Evolutionary conservation across 2,888 invertebrate species (phyloP), one percentile per base, ranked within the genome.

Genomic region (Pasiphila rectangulata): DNA sequence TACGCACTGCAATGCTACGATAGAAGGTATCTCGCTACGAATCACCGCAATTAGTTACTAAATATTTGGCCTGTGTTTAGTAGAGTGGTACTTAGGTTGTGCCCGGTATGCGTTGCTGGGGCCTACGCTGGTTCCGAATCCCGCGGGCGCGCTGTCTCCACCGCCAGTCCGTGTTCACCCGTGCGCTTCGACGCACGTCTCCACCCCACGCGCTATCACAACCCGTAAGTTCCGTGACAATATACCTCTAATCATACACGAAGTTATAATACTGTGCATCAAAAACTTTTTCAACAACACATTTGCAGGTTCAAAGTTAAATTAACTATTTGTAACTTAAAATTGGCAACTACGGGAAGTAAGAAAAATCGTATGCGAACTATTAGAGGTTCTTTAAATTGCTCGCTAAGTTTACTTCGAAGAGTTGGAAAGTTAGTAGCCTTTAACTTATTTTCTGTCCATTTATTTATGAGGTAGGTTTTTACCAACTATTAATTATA

Each of bases 181-280:
- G 77, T 63, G 70, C 75, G 67, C 53, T 46, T 61, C 71, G 64
- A 61, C 79, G 83, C 72, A 72, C 74, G 71, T 65, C 56, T 50
- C 51, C 59, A 51, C 51, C 64, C 64, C 71, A 66, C 71, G 63
- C 54, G 62, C 63, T 59, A 57, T 47, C 58, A 56, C 55, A 57
- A 50, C 57, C 72, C 74, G 84, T 85, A 84, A 86, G 84, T 84
- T 80, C 67, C 76, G 81, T 77, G 82, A 72, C 67, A 69, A 67
- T 69, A 68, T 69, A 66, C 69, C 67, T 74, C 67, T 70, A 46
- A 50, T 56, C 50, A 56, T 56, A 51, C 9, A 58, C 58, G 60
- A 52, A 2, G 3, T 27, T 13, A 6, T 12, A 25, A 0, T 6
- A 5, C 10, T 25, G 25, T 27, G 25, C 6, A 27, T 12, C 12